These are phyloP conservation scores for Entosphenus tridentatus DNA, from an alignment of 2,113 vertebrate species.

Conservation along the genomic window DNA sequence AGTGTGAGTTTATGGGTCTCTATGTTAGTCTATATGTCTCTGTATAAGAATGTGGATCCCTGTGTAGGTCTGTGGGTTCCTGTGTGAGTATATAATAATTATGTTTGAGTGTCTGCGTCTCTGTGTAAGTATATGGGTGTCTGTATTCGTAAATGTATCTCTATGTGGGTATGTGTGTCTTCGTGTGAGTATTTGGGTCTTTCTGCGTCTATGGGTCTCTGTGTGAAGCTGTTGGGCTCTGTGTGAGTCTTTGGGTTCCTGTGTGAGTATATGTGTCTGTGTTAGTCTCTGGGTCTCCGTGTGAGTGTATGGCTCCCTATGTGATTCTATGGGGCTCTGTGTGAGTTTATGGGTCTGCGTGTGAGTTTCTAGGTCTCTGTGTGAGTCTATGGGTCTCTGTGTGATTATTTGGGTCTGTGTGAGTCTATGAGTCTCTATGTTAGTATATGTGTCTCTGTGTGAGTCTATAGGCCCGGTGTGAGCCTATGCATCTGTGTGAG, in stretches of 20 bases:
- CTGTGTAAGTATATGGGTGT: neutral
- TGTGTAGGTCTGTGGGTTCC: neutral
- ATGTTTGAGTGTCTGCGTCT: no score
- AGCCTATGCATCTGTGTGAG: no score
- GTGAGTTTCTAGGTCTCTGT: neutral
- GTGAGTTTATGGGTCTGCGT: neutral
- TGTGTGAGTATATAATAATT: neutral
- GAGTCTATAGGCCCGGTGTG: no score
- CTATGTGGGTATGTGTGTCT: no score
- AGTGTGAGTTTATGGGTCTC: neutral
- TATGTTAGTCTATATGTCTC: neutral
- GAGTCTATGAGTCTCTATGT: neutral
- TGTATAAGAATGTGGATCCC: no score
- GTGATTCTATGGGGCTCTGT: neutral
- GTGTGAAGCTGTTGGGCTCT: no score
- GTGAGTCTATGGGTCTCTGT: neutral
- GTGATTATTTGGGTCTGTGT: constrained; percentile 1
- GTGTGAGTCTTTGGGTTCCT: no score
- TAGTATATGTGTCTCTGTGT: neutral
- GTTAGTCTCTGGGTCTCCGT: neutral
- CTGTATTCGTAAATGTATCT: no score
- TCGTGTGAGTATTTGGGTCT: no score
- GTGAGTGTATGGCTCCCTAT: neutral
- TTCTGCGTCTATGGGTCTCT: no score
- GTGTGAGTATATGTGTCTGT: no score